Base-by-base conservation (phyloP, 1,140 invertebrate genomes). In the Kradibia gibbosae region DNA sequence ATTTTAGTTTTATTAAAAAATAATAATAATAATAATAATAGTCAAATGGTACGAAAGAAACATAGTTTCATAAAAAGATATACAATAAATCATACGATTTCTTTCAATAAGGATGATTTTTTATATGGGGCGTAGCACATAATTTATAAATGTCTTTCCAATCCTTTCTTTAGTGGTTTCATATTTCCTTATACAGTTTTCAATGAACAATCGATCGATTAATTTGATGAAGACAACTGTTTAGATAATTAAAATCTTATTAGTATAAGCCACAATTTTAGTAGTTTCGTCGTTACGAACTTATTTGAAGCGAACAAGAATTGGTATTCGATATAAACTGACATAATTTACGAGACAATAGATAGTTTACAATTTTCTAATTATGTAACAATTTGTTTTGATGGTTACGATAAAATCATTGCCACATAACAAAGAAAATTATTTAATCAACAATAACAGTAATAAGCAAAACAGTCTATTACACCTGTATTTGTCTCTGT, bases 401-500 rank as follows among this genome's bases (percentile, higher is more conserved):
- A 22, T 28, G 53, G 39, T 73, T 71, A 22, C 2, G 34, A 70
- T 55, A 53, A 75, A 81, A 81, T 65, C 73, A 62, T 73, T 78
- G 53, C 39, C 55, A 60, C 50, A 72, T 31, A 28, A 50, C 62
- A 1, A 73, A 81, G 65, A 72, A 81, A 85, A 82, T 82, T 84
- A 84, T 82, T 86, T 77, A 84, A 82, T 83, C 72, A 87, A 87
- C 86, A 87, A 83, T 82, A 83, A 55, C 85, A 85, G 82, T 83
- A 82, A 81, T 84, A 83, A 81, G 80, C 85, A 78, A 85, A 86
- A 86, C 82, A 85, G 82, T 86, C 85, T 82, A 85, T 83, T 87
- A 86, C 82, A 86, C 45, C 77, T 82, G 67, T 60, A n/a, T 82
- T 57, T 84, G 60, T 73, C 60, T 81, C 65, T 78, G 60, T 62